Base-by-base conservation (phyloP, 2,888 invertebrate species). In the Andrena dorsata region DNA sequence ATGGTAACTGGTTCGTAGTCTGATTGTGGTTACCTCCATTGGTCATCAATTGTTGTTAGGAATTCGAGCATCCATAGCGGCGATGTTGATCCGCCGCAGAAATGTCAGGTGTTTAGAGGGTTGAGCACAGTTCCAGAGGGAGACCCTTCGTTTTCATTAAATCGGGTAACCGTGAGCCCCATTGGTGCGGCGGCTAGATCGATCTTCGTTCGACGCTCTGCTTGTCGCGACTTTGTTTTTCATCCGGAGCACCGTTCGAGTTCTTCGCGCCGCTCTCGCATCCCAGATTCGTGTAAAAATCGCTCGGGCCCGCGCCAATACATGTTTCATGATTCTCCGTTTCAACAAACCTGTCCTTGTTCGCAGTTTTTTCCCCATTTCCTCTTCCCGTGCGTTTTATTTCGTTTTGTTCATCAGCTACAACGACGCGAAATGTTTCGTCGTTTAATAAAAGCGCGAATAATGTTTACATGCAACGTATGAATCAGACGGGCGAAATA, bases 341-440 rank as follows among this genome's bases (percentile, higher is more conserved):
- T 58, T 41, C 41, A 41, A 41, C 41, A 41, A 41, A 41, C 58
- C 13, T 5, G 53, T 61, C 66, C 76, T 3, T 41, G 41, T 16
- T 41, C 16, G 4, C 41, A 41, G 41, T 49, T 32, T 49, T 49
- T 26, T n/a, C n/a, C 32, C n/a, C 6, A n/a, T 10, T 26, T 35
- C 8, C 13, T 28, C 5, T 0, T 4, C 13, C 23, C 47, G 1
- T 3, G n/a, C 2, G 4, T 5, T 41, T 41, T 41, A 16, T 69
- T 56, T 20, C 10, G 58, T 20, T 28, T 47, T 49, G 56, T 1
- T 26, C 2, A 13, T 16, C 7, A 5, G 13, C 32, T 64, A 13
- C 51, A n/a, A 5, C 32, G 8, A 28, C 8, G 8, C 41, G 26
- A 7, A 64, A 20, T n/a, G n/a, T 7, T 20, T 2, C 51, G 51